Percentiles rank a stretch among this genome's conserved stretches.
These are phyloP conservation scores for Chionomys nivalis DNA, from an alignment of 2,113 vertebrate species.

Conservation along the genomic window DNA sequence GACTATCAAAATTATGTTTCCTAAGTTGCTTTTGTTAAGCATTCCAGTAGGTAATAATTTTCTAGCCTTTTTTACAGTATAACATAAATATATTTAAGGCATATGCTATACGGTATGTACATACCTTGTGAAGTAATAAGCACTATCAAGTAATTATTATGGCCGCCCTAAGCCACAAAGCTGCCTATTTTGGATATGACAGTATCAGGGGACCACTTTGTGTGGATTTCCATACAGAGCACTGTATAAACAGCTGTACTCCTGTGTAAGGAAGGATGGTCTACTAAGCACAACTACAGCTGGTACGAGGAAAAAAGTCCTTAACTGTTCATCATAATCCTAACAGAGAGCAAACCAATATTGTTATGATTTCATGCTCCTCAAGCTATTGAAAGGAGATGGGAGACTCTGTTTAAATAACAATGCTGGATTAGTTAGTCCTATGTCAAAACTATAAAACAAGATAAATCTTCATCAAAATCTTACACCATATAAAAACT, in stretches of 20 bases:
- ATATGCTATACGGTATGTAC: not conserved
- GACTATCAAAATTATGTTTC: not conserved
- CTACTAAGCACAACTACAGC: not conserved
- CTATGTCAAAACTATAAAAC: not conserved
- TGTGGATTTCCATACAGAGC: not conserved
- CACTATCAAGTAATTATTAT: not conserved
- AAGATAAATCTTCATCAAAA: not conserved
- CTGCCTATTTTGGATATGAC: too few relatives aligned
- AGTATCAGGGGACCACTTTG: not conserved
- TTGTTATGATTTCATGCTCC: not conserved
- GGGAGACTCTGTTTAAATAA: not conserved
- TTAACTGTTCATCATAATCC: not conserved
- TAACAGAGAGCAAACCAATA: not conserved
- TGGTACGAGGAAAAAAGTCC: not conserved
- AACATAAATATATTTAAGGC: not conserved
- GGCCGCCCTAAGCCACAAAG: not conserved
- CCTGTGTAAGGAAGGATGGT: not conserved
- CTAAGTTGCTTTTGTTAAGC: constrained; percentile 19
- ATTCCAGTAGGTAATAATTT: not conserved
- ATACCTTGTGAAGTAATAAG: not conserved
- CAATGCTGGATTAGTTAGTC: not conserved
- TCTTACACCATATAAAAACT: not conserved
- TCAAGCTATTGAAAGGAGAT: not conserved
- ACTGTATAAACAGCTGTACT: not conserved
- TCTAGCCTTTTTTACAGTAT: not conserved